These are phyloP conservation scores for Coelopa pilipes DNA, from an alignment of 2,888 invertebrate species.

Conservation along the genomic window DNA sequence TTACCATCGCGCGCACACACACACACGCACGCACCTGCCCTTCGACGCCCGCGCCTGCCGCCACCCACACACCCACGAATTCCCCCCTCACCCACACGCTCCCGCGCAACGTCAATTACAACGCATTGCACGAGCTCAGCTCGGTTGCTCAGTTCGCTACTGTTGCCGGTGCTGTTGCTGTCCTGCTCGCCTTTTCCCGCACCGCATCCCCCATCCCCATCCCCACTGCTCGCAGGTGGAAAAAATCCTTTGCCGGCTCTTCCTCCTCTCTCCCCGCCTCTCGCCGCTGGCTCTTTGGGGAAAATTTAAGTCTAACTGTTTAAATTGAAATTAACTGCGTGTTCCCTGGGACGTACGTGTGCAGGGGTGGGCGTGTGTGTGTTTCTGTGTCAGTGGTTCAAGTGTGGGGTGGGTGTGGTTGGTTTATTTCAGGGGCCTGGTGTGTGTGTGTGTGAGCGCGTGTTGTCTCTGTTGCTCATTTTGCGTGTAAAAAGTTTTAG, in stretches of 20 bases:
- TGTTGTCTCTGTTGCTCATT: neutral
- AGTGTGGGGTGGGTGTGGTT: too few relatives aligned
- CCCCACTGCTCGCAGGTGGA: neutral
- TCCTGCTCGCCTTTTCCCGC: neutral
- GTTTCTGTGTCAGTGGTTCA: neutral
- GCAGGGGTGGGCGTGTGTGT: neutral
- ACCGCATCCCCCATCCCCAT: neutral
- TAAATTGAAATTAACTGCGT: neutral
- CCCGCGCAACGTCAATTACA: neutral
- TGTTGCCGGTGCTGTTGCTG: neutral
- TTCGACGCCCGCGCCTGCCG: too few relatives aligned
- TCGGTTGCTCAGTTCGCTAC: too few relatives aligned
- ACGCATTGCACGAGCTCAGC: neutral
- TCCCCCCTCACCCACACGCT: neutral
- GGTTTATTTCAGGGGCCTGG: neutral
- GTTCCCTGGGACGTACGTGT: neutral
- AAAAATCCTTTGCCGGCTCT: neutral
- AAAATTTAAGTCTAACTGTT: slow-evolving; percentile 9
- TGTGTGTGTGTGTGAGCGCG: neutral
- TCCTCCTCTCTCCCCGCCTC: neutral
- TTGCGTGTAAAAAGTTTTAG: slow-evolving; percentile 1
- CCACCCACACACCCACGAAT: neutral
- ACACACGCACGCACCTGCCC: too few relatives aligned
- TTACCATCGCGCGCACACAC: too few relatives aligned
- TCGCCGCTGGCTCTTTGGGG: neutral